Conservation (phyloP, 2,797 vertebrate genomes). For the Tolypeutes matacus region DNA sequence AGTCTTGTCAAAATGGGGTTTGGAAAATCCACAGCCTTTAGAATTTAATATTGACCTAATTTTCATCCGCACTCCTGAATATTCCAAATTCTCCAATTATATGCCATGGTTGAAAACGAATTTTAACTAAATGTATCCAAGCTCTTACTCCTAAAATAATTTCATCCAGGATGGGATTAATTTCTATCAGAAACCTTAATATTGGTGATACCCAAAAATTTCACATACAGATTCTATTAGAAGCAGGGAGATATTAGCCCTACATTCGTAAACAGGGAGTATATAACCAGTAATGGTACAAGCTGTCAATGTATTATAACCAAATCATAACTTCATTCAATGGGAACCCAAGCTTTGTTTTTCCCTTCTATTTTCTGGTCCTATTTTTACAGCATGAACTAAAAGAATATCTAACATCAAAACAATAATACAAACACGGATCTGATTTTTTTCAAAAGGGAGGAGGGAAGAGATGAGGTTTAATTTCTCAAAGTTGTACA, state of each 20-base stretch:
- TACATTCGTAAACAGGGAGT: background rate
- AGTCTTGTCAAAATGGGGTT: background rate
- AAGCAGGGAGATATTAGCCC: background rate
- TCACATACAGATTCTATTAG: background rate
- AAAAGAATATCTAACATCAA: background rate
- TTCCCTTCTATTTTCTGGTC: background rate
- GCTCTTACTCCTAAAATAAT: slow-evolving; percentile 26
- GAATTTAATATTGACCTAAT: background rate
- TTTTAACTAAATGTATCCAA: slow-evolving; percentile 23
- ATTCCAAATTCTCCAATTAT: slow-evolving; percentile 28
- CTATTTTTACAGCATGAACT: background rate
- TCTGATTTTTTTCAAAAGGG: background rate
- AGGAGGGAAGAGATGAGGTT: background rate
- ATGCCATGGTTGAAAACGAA: background rate
- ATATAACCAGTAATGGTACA: background rate
- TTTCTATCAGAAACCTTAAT: background rate
- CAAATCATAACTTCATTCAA: background rate
- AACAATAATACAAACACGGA: background rate
- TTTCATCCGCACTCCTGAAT: background rate
- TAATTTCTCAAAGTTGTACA: background rate
- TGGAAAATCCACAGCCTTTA: background rate
- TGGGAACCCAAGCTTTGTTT: background rate
- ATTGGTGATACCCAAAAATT: background rate
- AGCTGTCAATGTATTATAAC: background rate
- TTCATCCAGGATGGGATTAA: background rate